Percentiles rank a stretch among this genome's conserved stretches.
These are phyloP conservation scores for Eremophila alpestris DNA, from an alignment of 2,797 vertebrate genomes.

Conservation along the genomic window DNA sequence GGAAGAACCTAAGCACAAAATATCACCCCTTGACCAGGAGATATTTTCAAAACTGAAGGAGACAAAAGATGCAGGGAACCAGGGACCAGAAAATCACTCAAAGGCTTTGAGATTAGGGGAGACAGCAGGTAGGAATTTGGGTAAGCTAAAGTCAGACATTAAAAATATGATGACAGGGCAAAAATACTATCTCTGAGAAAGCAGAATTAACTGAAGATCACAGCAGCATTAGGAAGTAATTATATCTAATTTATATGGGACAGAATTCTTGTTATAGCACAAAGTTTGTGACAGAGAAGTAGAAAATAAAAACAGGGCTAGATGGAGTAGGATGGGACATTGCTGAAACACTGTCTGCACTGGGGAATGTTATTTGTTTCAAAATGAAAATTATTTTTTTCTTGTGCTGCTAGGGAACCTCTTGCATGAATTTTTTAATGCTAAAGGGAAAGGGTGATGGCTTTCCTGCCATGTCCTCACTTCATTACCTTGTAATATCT, in stretches of 20 bases:
- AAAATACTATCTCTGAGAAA: neutral
- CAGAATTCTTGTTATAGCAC: neutral
- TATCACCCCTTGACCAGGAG: neutral
- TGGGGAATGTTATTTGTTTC: neutral
- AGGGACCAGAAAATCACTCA: neutral
- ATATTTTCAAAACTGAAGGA: neutral
- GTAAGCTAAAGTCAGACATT: neutral
- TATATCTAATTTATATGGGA: neutral
- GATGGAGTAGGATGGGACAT: neutral
- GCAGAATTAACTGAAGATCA: neutral
- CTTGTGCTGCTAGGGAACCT: neutral
- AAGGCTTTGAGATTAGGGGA: neutral
- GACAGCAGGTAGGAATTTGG: neutral
- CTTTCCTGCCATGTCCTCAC: neutral
- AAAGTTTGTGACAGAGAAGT: neutral
- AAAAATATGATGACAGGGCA: neutral
- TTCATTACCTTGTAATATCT: neutral
- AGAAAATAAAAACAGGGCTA: neutral
- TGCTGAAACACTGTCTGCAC: neutral
- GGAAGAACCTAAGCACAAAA: neutral
- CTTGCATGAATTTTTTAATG: neutral
- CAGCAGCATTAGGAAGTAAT: neutral
- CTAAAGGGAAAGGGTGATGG: neutral
- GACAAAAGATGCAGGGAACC: neutral
- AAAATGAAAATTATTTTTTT: neutral